Conservation (phyloP, 1,140 invertebrate genomes). For the Hyposmocoma kahamanoa region DNA sequence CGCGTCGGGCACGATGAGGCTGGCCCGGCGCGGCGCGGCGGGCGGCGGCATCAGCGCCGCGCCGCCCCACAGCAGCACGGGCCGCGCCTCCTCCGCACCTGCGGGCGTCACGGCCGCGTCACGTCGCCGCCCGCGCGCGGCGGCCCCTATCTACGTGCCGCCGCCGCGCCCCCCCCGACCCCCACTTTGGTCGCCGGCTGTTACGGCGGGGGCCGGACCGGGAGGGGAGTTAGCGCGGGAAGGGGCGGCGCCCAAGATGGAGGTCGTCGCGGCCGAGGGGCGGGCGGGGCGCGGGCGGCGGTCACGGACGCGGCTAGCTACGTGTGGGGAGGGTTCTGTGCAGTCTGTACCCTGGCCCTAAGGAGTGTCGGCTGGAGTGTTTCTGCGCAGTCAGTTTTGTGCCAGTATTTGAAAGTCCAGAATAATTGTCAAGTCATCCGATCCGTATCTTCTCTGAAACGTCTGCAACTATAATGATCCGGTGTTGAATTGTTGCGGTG, state of each 20-base stretch:
- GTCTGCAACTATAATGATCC: too few relatives aligned
- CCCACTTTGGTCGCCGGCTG: not conserved
- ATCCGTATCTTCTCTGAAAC: not conserved
- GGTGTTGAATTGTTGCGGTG: too few relatives aligned
- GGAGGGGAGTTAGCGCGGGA: not conserved
- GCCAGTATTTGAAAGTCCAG: slow-evolving; percentile 11
- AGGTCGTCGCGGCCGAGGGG: not conserved
- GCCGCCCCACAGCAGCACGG: slow-evolving; percentile 65
- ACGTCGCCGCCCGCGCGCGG: not conserved
- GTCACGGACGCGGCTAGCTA: slow-evolving; percentile 23
- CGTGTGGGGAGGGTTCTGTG: slow-evolving; percentile 20
- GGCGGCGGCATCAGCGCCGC: slow-evolving; percentile 78
- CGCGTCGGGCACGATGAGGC: slow-evolving; percentile 62
- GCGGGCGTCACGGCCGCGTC: not conserved
- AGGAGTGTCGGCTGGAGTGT: slow-evolving; percentile 22
- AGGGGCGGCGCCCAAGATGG: not conserved
- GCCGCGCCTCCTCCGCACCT: slow-evolving; percentile 37
- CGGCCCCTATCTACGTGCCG: slow-evolving; percentile 5
- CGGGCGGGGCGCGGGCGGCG: not conserved
- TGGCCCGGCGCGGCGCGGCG: slow-evolving; percentile 74
- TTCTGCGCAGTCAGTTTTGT: slow-evolving; percentile 25
- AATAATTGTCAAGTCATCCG: slow-evolving; percentile 1
- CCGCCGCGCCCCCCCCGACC: not conserved
- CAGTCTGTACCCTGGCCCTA: slow-evolving; percentile 35
- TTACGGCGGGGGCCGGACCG: too few relatives aligned